A percentile compares a stretch with the other conserved stretches of the same genome.
These are phyloP conservation scores for Micronycteris hirsuta DNA, from an alignment of 2,113 vertebrate species.

Conservation along the genomic window DNA sequence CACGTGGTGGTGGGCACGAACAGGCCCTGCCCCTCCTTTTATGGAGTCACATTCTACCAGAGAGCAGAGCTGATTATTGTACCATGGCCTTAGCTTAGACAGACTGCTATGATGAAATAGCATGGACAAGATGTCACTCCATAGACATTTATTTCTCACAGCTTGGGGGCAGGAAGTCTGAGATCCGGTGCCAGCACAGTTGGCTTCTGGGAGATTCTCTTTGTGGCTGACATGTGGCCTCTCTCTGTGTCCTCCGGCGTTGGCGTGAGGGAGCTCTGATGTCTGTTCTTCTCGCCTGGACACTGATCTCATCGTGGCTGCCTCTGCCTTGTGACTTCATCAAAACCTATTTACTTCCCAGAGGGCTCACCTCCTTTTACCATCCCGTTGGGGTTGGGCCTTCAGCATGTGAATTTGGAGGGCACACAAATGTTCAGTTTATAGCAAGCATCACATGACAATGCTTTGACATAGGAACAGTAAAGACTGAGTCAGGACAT, in stretches of 20 bases:
- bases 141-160: not conserved
- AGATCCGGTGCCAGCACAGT: not conserved
- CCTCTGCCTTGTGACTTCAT: not conserved
- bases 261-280: not conserved
- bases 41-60: not conserved
- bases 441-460: not conserved
- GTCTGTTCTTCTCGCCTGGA: not conserved
- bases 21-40: not conserved
- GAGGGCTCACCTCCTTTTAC: not conserved
- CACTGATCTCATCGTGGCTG: not conserved
- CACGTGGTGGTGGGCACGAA: not conserved
- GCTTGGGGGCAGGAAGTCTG: not conserved
- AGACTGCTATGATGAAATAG: not conserved
- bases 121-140: too few relatives aligned
- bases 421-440: not conserved
- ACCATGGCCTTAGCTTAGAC: not conserved
- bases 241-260: not conserved
- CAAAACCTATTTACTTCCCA: not conserved
- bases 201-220: not conserved
- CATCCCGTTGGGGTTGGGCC: not conserved
- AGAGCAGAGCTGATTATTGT: not conserved
- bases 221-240: not conserved
- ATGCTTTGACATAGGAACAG: not conserved
- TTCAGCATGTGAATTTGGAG: not conserved
- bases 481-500: not conserved